Percentiles rank a stretch among this genome's conserved stretches.
Conservation (phyloP, 2,888 invertebrate species). For the Trypoxylon attenuatum region DNA sequence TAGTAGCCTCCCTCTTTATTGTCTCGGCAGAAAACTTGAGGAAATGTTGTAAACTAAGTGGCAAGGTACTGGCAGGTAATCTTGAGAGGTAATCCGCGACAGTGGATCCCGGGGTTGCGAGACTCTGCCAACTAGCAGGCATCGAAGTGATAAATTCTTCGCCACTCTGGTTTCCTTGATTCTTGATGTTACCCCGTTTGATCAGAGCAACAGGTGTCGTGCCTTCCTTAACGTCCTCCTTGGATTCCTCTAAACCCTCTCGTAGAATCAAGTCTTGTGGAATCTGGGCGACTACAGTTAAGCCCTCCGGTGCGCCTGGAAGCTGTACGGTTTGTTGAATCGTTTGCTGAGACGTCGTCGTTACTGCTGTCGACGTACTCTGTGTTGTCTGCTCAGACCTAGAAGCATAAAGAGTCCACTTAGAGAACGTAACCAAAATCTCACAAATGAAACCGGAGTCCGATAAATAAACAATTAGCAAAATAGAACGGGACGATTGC, state of each 20-base stretch:
- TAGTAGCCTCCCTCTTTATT: conserved; percentile 75
- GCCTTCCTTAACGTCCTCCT: conserved; percentile 74
- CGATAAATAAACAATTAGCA: not conserved
- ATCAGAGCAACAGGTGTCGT: conserved; percentile 76
- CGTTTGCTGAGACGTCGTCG: conserved; percentile 72
- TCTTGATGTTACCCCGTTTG: conserved; percentile 73
- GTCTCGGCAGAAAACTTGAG: conserved; percentile 80
- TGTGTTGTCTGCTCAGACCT: conserved; percentile 73
- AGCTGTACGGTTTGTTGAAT: conserved; percentile 72
- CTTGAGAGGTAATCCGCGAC: conserved; percentile 76
- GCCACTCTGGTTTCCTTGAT: conserved; percentile 67
- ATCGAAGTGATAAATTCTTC: conserved; percentile 75
- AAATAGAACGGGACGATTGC: not conserved
- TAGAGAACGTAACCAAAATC: not conserved
- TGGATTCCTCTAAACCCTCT: conserved; percentile 73
- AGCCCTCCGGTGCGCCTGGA: conserved; percentile 78
- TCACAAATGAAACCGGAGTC: not conserved
- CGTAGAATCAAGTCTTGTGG: conserved; percentile 83
- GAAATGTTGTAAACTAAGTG: conserved; percentile 79
- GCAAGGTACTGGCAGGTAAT: conserved; percentile 76
- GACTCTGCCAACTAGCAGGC: conserved; percentile 77
- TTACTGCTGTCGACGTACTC: conserved; percentile 72
- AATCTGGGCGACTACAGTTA: conserved; percentile 82
- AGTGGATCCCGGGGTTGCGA: conserved; percentile 74
- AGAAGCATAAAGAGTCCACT: conserved; percentile 1